Evolutionary conservation across 2,113 vertebrate genomes (phyloP).

Genomic region (Leptosomus discolor): DNA sequence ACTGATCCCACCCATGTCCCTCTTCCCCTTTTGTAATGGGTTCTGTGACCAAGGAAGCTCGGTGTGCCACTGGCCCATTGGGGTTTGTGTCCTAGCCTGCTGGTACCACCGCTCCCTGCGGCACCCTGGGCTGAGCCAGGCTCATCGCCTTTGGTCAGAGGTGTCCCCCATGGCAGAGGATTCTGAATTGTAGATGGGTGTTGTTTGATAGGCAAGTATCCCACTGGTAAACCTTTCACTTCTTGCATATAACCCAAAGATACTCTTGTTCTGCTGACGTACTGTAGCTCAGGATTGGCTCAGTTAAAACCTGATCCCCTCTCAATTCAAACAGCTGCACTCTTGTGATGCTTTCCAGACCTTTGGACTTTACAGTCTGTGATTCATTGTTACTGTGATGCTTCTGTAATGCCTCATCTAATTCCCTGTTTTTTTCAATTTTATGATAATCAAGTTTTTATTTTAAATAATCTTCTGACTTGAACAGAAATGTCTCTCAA

Average conservation of each 20-base stretch:
- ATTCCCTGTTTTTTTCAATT: not conserved
- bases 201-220: not conserved
- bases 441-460: not conserved
- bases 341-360: not conserved
- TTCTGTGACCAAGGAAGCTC: not conserved
- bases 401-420: not conserved
- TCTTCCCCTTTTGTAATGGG: not conserved
- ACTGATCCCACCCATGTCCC: not conserved
- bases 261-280: fast-evolving
- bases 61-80: fast-evolving
- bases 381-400: not conserved
- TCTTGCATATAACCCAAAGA: not conserved
- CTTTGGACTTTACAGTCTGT: not conserved
- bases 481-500: not conserved
- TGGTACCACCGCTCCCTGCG: not conserved
- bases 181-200: not conserved
- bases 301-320: not conserved
- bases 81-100: not conserved
- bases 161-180: not conserved
- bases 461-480: not conserved
- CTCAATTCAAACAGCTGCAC: not conserved
- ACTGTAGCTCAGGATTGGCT: not conserved
- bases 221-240: not conserved
- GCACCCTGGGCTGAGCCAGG: not conserved
- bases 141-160: not conserved